Conservation (phyloP, 2,113 vertebrate genomes). For the Brachirus orientalis region DNA sequence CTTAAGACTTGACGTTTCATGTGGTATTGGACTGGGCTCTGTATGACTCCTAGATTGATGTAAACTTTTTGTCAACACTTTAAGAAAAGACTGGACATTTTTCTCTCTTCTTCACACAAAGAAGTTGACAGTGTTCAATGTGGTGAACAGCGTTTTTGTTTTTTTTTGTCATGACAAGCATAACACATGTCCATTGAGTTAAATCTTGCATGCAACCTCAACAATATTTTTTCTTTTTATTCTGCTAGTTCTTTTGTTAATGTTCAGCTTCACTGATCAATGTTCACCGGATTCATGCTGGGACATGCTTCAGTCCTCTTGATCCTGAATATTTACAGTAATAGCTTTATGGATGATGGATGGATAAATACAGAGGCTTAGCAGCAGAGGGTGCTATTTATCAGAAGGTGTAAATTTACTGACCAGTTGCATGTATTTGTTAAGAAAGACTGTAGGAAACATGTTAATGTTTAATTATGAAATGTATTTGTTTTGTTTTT, state of each 20-base stretch:
- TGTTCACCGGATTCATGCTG: too few species aligned
- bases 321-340: neutral
- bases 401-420: constrained; percentile 33
- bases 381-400: constrained; percentile 77
- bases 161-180: neutral
- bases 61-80: constrained; percentile 7
- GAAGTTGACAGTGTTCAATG: constrained; percentile 1
- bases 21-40: constrained; percentile 7
- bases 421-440: neutral
- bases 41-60: constrained; percentile 4
- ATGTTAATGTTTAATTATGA: neutral
- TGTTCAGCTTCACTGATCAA: too few species aligned
- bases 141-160: neutral
- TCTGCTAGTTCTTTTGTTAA: too few species aligned
- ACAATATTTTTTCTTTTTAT: too few species aligned
- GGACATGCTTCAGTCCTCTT: neutral
- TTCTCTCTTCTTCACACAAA: too few species aligned
- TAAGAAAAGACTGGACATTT: too few species aligned
- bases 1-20: neutral
- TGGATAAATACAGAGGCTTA: neutral
- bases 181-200: constrained; percentile 14
- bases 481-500: neutral
- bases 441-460: neutral
- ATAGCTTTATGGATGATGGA: neutral
- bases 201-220: too few species aligned